Conservation (phyloP, 2,888 invertebrate genomes). For the Cartodere bifasciata region DNA sequence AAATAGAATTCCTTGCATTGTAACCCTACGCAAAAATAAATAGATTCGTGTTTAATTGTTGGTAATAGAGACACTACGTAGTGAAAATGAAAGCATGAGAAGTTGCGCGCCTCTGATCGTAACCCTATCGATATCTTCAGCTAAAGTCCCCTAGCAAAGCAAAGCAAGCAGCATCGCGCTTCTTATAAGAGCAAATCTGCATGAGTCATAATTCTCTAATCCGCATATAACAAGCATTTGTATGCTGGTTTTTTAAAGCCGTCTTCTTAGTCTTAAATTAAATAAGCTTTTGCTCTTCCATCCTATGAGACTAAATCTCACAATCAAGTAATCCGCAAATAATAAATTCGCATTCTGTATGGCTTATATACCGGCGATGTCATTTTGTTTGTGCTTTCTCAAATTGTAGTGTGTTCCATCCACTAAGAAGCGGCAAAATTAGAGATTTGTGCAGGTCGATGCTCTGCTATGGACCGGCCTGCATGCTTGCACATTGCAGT, state of each 20-base stretch:
- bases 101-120: conserved; percentile 1
- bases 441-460: conserved; percentile 28
- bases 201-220: conserved; percentile 37
- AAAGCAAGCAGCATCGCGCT: conserved; percentile 14
- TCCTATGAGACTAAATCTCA: conserved; percentile 5
- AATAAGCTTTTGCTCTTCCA: conserved; percentile 20
- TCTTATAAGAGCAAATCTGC: conserved; percentile 32
- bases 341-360: no score
- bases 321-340: conserved; percentile 10
- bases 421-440: no score
- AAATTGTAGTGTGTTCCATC: no score
- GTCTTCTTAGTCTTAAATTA: conserved; percentile 28
- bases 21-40: conserved; percentile 14
- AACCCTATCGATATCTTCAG: conserved; percentile 10
- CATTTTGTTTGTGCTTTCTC: no score
- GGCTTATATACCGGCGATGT: no score
- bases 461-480: conserved; percentile 26
- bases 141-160: conserved; percentile 6
- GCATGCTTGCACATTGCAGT: conserved; percentile 27
- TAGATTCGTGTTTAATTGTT: conserved; percentile 12
- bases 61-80: no score
- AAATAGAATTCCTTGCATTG: conserved; percentile 54
- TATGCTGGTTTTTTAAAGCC: conserved; percentile 26
- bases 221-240: conserved; percentile 36
- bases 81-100: no score